Percentiles rank a stretch among this genome's conserved stretches.
These are phyloP conservation scores for Cerceris rybyensis DNA, from an alignment of 2,888 invertebrate genomes.

Conservation along the genomic window DNA sequence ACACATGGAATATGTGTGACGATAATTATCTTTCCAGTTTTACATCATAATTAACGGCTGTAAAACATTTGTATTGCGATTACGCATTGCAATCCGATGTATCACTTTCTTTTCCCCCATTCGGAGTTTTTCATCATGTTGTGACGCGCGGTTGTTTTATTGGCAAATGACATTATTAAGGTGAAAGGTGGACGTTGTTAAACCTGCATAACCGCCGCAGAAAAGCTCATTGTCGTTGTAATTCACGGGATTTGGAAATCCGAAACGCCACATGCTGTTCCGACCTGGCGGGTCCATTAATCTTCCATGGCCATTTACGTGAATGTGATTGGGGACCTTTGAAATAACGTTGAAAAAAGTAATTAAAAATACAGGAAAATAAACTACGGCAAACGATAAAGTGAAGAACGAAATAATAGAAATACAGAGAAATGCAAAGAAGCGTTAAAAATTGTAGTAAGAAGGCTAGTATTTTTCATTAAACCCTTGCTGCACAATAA, in stretches of 20 bases:
- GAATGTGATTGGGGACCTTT: slow-evolving; percentile 36
- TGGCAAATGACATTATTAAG: not conserved
- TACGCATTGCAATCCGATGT: not conserved
- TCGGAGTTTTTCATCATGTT: not conserved
- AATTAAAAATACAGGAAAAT: too few relatives aligned
- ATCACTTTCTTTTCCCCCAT: not conserved
- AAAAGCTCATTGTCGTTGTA: slow-evolving; percentile 97
- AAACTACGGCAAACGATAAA: too few relatives aligned
- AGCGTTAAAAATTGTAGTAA: too few relatives aligned
- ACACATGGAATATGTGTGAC: not conserved
- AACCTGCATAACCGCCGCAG: slow-evolving; percentile 95
- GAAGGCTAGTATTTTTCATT: too few relatives aligned
- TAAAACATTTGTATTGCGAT: too few relatives aligned
- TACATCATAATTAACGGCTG: not conserved
- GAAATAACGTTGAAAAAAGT: too few relatives aligned
- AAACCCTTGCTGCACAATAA: too few relatives aligned
- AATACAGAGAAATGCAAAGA: too few relatives aligned
- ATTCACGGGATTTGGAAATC: slow-evolving; percentile 96
- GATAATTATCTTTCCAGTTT: too few relatives aligned
- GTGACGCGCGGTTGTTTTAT: not conserved
- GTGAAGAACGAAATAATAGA: too few relatives aligned
- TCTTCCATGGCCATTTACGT: slow-evolving; percentile 90
- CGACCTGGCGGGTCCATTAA: slow-evolving; percentile 96
- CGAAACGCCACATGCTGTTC: slow-evolving; percentile 97
- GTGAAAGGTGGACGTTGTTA: slow-evolving; percentile 16